Evolutionary conservation across 2,888 invertebrate genomes (phyloP).

Genomic region (Monochamus alternatus): DNA sequence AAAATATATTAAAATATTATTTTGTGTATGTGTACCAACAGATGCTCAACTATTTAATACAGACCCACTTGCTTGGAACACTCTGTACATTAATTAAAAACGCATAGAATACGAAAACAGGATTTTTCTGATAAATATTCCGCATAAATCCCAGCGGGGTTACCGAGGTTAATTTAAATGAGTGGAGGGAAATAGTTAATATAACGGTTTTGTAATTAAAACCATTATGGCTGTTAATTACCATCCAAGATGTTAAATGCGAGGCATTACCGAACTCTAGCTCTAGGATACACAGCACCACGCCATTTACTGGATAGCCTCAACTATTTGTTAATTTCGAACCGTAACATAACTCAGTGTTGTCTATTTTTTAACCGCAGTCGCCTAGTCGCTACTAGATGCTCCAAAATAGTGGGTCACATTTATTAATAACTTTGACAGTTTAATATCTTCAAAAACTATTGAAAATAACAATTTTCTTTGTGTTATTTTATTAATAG

Average conservation of each 20-base stretch:
- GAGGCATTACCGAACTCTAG: neutral
- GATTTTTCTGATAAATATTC: neutral
- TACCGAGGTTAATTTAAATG: neutral
- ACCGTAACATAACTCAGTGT: neutral
- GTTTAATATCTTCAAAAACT: no score
- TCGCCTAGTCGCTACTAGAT: no score
- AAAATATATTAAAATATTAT: no score
- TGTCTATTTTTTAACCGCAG: neutral
- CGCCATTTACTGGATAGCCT: neutral
- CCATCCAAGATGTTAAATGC: constrained; percentile 10
- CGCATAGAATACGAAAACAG: no score
- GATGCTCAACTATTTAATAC: no score
- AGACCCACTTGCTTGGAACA: no score
- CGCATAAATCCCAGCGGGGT: constrained; percentile 2
- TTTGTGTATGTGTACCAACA: no score
- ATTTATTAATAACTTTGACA: no score
- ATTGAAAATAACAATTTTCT: no score
- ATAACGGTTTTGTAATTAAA: constrained; percentile 21
- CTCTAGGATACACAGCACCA: neutral
- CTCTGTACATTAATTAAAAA: no score
- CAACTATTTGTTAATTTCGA: neutral
- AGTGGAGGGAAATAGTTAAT: constrained; percentile 14
- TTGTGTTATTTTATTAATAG: no score
- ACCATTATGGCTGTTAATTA: constrained; percentile 22
- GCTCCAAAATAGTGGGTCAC: no score